These are phyloP conservation scores for Gobiocypris rarus DNA, from an alignment of 2,113 vertebrate genomes.

Conservation along the genomic window DNA sequence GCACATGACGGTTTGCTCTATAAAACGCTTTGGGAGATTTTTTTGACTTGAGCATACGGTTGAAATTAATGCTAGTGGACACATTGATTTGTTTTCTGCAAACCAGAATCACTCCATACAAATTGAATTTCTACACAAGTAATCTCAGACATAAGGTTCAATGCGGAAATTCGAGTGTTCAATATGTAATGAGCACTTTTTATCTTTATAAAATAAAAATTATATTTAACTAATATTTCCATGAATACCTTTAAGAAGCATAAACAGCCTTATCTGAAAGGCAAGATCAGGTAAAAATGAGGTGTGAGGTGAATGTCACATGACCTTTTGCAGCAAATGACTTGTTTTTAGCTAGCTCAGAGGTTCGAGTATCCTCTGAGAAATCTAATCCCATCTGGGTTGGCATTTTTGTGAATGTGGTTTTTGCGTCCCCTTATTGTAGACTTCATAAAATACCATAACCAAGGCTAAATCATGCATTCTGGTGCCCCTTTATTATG, in stretches of 20 bases:
- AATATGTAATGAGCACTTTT: constrained; percentile 5
- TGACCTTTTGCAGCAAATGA: too few relatives aligned
- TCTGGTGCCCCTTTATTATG: neutral
- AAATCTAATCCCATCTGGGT: neutral
- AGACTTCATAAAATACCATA: neutral
- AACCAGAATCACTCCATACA: constrained; percentile 38
- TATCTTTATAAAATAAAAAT: neutral
- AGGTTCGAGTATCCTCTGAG: neutral
- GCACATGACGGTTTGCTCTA: neutral
- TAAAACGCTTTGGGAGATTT: neutral
- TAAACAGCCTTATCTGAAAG: neutral
- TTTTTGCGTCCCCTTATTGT: neutral
- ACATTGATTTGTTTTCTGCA: constrained; percentile 42
- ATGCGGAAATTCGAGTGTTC: neutral
- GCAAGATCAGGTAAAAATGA: neutral
- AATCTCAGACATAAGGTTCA: constrained; percentile 6
- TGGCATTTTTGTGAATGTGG: neutral
- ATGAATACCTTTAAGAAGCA: neutral
- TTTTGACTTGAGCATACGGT: constrained; percentile 2
- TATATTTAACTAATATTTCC: neutral
- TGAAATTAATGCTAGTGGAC: constrained; percentile 38
- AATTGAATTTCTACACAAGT: constrained; percentile 27
- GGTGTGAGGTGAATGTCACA: neutral
- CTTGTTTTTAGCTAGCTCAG: neutral
- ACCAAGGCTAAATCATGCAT: neutral